Base-by-base conservation (phyloP, 1,140 invertebrate genomes). In the Drosophila asahinai region DNA sequence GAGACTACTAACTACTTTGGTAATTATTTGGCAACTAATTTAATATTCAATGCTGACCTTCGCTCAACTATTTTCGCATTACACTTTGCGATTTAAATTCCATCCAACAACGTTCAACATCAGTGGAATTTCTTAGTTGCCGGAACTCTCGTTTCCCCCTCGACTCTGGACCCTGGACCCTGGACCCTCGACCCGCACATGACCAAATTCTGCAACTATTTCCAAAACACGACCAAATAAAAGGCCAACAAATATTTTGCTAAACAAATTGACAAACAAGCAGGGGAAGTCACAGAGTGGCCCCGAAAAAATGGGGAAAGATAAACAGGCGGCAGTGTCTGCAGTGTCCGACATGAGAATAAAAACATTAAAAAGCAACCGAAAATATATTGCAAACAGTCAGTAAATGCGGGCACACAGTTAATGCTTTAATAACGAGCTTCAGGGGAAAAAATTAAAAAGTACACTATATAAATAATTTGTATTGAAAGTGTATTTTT, bases 231-330 rank as follows among this genome's bases (percentile, higher is more conserved):
- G 38, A 47, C 61, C 72, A 78, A 80, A 66, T 65, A 63, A 59
- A 62, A 61, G 49, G 43, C 71, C 40, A 60, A 40, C 60, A 81
- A 82, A 78, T 77, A 73, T 78, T 82, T 72, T 61, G 48, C 48
- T 49, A 62, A 78, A 58, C 68, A 65, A 82, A 74, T 74, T 70
- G 80, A 62, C 63, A 73, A 63, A 52, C 76, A 45, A 67, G 54
- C 49, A 8, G 45, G 40, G 61, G 9, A 42, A 27, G 54, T 65
- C 22, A n/a, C 30, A 33, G 38, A 64, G 30, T 40, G 58, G 30
- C 5, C 25, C 9, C 9, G 0, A 36, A n/a, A 22, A 17, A 48
- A 61, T n/a, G 43, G 47, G 11, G n/a, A 48, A 71, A 64, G n/a
- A 55, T 64, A 75, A 83, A 71, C 55, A 48, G 30, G 30, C n/a